Base-by-base conservation (phyloP, 2,113 vertebrate genomes). In the Laticauda laticaudata region DNA sequence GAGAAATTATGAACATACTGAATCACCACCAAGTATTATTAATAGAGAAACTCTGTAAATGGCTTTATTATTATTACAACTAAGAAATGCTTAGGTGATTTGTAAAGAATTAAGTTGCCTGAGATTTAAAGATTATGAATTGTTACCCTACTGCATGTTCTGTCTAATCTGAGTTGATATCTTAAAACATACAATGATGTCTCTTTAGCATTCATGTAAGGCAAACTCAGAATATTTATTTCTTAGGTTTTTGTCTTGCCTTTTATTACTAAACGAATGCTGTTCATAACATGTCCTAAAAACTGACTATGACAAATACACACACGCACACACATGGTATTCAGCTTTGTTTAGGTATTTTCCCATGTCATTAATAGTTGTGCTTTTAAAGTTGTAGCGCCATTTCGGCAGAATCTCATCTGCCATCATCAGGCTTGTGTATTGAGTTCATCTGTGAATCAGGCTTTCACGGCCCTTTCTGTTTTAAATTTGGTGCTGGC, bases 91-190 rank as follows among this genome's bases (percentile, higher is more conserved):
- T 20, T 92, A 23, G 0, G 1, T 86, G n/a, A 48, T 24, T 57
- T 59, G 21, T 34, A 14, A 34, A 29, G 11, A 53, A 75, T 86
- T 45, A 75, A 93, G 75, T 0, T 0, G 0, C 12, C 53, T 0
- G 1, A 87, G 59, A 23, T 91, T 94, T 55, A 61, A 55, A 81
- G 54, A 55, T 39, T 6, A 26, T 51, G 5, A 90, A 43, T 14
- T 39, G 34, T 29, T 85, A 92, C 64, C 91, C 0, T 34, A 91
- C 5, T 14, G 21, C 39, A 39, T 75, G n/a, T 2, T 87, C 51
- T 1, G 29, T 54, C 69, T 93, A 92, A 53, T 92, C 69, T 90
- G 18, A 95, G 93, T 54, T n/a, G 54, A 90, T 4, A 81, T 45
- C 24, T 51, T 20, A 92, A 26, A 29, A 29, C 7, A 9, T 56